phyloP scores from a whole-genome alignment of 2,113 vertebrate species.

The Brachypodius melanocephalos region DNA sequence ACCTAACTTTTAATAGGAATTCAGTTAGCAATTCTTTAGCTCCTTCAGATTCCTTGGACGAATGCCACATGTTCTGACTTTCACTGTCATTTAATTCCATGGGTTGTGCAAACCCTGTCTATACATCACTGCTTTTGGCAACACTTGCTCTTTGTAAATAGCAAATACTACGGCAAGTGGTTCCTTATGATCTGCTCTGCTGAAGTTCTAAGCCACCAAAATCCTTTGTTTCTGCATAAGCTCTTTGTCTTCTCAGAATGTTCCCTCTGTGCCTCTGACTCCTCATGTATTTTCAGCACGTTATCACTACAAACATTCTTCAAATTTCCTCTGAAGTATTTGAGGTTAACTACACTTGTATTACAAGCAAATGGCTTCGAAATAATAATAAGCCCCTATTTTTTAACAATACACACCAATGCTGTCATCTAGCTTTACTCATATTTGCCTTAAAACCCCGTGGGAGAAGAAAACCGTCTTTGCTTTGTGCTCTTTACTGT shows the following conservation, averaged over 20 bases:
- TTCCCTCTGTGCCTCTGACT: background rate
- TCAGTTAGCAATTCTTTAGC: background rate
- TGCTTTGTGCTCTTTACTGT: background rate
- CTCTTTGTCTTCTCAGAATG: background rate
- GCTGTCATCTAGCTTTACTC: background rate
- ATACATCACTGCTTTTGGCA: conserved; percentile 1
- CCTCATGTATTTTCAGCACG: background rate
- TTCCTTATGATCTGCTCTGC: background rate
- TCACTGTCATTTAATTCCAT: background rate
- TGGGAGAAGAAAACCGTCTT: background rate
- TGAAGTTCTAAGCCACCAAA: background rate
- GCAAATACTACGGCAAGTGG: background rate
- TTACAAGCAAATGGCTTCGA: background rate
- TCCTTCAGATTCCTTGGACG: conserved; percentile 20
- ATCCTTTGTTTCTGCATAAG: background rate
- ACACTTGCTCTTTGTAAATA: background rate
- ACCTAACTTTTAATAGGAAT: conserved; percentile 12
- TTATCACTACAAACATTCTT: background rate
- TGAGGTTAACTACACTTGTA: background rate
- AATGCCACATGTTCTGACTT: conserved; percentile 15
- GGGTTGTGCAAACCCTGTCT: background rate
- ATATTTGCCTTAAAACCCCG: background rate
- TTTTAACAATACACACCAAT: background rate
- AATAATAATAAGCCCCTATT: background rate
- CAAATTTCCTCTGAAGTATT: background rate